A percentile compares a stretch with the other conserved stretches of the same genome.
These are phyloP conservation scores for Cantharis flavilabris DNA, from an alignment of 2,888 invertebrate genomes.

Conservation along the genomic window DNA sequence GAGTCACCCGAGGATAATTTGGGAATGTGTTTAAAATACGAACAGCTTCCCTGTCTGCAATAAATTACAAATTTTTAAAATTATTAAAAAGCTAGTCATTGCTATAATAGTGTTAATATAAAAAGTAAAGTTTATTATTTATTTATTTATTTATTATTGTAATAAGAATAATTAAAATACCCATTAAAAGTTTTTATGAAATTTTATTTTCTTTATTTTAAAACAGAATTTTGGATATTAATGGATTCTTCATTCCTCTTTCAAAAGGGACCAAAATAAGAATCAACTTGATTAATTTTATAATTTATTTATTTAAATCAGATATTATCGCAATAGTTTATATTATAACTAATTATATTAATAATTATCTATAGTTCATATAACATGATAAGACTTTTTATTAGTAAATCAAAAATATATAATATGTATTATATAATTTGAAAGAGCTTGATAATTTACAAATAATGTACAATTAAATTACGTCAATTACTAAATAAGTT, in stretches of 20 bases:
- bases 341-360: background rate
- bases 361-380: background rate
- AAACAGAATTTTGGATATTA: background rate
- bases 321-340: conserved; percentile 1
- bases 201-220: background rate
- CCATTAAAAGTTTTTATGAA: background rate
- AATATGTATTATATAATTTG: background rate
- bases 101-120: background rate
- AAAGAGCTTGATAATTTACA: background rate
- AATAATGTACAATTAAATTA: conserved; percentile 1
- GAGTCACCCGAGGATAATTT: conserved; percentile 79
- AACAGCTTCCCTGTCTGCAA: conserved; percentile 69
- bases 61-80: background rate
- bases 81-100: background rate
- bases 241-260: too few relatives aligned
- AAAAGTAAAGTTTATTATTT: background rate
- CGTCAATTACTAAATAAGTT: background rate
- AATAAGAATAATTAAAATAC: background rate
- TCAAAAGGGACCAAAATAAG: too few relatives aligned
- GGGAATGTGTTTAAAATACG: conserved; percentile 77
- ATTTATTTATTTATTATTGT: background rate
- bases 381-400: background rate
- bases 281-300: background rate
- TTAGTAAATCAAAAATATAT: conserved; percentile 1
- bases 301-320: background rate